These are phyloP conservation scores for Acanthosepion lycidas DNA, from an alignment of 2,888 invertebrate species.

Conservation along the genomic window DNA sequence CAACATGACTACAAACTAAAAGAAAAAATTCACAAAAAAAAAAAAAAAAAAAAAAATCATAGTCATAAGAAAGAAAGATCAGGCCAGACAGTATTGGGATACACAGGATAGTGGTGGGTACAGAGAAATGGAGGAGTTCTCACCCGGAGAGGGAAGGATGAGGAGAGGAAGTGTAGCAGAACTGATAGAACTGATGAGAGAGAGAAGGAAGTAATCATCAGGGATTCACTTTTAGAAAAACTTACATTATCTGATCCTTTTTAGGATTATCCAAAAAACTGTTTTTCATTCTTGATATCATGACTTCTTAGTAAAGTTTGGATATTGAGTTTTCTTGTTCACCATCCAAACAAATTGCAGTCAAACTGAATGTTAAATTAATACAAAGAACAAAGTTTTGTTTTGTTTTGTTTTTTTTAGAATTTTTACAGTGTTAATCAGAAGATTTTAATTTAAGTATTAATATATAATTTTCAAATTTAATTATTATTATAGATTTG, in stretches of 20 bases:
- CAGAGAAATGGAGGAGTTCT: constrained; percentile 23
- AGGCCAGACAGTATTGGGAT: constrained; percentile 22
- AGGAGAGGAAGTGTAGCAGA: background rate
- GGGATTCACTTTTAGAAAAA: background rate
- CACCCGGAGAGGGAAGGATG: background rate
- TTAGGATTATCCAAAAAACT: background rate
- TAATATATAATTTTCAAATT: background rate
- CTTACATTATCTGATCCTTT: background rate
- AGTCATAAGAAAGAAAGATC: background rate
- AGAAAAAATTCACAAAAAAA: background rate
- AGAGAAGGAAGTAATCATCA: constrained; percentile 10
- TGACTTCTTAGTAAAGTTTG: background rate
- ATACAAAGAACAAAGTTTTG: background rate
- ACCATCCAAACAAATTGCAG: background rate
- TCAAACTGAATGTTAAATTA: background rate
- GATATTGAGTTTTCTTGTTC: background rate
- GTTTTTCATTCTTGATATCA: background rate
- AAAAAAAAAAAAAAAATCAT: constrained; percentile 6
- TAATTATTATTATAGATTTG: background rate
- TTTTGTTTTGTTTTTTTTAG: background rate
- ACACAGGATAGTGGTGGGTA: constrained; percentile 7
- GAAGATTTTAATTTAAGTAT: background rate
- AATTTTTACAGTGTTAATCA: background rate
- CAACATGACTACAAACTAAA: constrained; percentile 21
- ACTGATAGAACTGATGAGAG: constrained; percentile 44